phyloP scores from a whole-genome alignment of 2,888 invertebrate genomes.

The Pyrgus malvae region DNA sequence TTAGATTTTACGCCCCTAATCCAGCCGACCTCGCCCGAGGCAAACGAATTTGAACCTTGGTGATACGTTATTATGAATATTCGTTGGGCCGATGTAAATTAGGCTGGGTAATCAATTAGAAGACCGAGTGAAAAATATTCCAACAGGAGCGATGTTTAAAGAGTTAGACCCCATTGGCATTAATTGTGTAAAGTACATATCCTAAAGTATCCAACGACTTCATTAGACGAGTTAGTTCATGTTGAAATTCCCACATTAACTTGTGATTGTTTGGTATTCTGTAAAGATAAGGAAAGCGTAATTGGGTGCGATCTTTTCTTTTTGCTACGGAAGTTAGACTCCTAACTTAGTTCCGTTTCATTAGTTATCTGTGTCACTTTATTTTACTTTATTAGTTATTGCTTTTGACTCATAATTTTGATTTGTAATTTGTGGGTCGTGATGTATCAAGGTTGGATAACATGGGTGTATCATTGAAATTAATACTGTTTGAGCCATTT shows the following conservation, averaged over 20 bases:
- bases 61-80: slow-evolving; percentile 53
- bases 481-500: too few relatives aligned
- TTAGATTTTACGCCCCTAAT: slow-evolving; percentile 66
- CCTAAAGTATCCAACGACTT: slow-evolving; percentile 18
- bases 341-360: not conserved
- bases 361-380: too few relatives aligned
- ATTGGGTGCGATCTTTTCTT: slow-evolving; percentile 7
- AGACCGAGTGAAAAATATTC: slow-evolving; percentile 53
- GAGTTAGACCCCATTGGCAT: slow-evolving; percentile 22
- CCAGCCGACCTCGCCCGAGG: slow-evolving; percentile 46
- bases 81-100: slow-evolving; percentile 48
- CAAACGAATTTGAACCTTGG: slow-evolving; percentile 59
- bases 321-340: not conserved
- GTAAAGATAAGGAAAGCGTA: slow-evolving; percentile 4
- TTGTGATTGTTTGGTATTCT: slow-evolving; percentile 22
- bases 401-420: too few relatives aligned
- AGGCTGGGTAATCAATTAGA: slow-evolving; percentile 58
- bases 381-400: too few relatives aligned
- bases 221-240: slow-evolving; percentile 13
- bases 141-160: slow-evolving; percentile 42
- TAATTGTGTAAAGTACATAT: too few relatives aligned
- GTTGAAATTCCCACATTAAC: slow-evolving; percentile 11
- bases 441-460: too few relatives aligned
- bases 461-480: too few relatives aligned
- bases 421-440: too few relatives aligned